Evolutionary conservation across 2,113 vertebrate species (phyloP).

Genomic region (Elgaria multicarinata): DNA sequence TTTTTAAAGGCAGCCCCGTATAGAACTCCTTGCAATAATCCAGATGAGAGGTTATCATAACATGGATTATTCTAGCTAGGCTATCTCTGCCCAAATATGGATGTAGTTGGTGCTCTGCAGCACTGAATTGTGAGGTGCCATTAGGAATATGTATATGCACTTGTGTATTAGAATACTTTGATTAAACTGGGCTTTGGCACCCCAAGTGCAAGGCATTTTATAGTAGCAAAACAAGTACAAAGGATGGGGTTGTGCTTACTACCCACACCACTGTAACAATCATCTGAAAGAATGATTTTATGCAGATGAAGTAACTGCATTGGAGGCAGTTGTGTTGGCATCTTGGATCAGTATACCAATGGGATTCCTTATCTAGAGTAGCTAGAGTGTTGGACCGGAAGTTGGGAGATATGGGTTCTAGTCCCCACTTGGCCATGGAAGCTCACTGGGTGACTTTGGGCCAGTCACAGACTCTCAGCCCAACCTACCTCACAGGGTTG

Average conservation of each 20-base stretch:
- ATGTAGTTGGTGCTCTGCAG: no score
- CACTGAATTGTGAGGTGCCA: neutral
- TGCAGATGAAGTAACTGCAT: neutral
- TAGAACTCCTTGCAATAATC: no score
- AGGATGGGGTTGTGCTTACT: neutral
- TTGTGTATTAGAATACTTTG: neutral
- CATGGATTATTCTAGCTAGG: no score
- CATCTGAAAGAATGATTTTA: neutral
- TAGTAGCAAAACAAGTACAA: neutral
- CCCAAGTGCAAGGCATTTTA: neutral
- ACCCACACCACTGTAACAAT: neutral
- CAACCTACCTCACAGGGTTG: no score
- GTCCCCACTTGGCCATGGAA: no score
- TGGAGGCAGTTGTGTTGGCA: neutral
- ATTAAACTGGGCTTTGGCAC: neutral
- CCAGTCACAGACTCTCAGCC: no score
- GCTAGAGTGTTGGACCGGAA: no score
- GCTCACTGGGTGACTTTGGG: no score
- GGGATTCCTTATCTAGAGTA: neutral
- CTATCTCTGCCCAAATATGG: no score
- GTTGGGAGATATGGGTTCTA: no score
- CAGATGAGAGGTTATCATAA: no score
- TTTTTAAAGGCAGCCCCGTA: no score
- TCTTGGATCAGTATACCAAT: neutral
- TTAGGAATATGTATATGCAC: neutral